Conservation (phyloP, 1,140 invertebrate genomes). For the Campoletis sonorensis region DNA sequence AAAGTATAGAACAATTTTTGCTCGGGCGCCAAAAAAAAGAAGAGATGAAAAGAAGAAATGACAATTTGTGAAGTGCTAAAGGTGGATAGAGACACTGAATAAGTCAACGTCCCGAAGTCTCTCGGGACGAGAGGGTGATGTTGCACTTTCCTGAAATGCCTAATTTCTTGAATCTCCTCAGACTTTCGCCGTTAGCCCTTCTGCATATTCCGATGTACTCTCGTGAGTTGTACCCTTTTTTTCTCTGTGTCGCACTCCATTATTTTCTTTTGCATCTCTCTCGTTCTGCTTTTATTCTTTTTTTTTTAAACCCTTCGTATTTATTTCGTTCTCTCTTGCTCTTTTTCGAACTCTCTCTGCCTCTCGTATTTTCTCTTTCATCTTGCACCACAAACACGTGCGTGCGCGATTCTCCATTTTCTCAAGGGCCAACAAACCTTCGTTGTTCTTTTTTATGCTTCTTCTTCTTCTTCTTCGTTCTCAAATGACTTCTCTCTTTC, state of each 20-base stretch:
- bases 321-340: no score
- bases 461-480: slow-evolving; percentile 25
- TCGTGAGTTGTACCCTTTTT: no score
- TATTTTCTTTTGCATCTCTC: not conserved
- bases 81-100: no score
- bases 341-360: not conserved
- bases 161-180: not conserved
- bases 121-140: not conserved
- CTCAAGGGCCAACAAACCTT: slow-evolving; percentile 36
- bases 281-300: no score
- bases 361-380: slow-evolving; percentile 44
- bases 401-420: slow-evolving; percentile 34
- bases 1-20: no score
- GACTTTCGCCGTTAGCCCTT: not conserved
- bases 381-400: slow-evolving; percentile 13
- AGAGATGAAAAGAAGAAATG: not conserved
- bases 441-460: slow-evolving; percentile 22
- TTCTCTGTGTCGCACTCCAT: not conserved
- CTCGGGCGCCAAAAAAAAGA: no score
- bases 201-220: no score
- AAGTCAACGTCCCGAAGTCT: not conserved
- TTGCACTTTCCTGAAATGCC: not conserved
- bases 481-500: slow-evolving; percentile 24
- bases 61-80: no score
- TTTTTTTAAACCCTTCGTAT: no score